phyloP scores from a whole-genome alignment of 2,888 invertebrate species.

The Melitaea athalia region DNA sequence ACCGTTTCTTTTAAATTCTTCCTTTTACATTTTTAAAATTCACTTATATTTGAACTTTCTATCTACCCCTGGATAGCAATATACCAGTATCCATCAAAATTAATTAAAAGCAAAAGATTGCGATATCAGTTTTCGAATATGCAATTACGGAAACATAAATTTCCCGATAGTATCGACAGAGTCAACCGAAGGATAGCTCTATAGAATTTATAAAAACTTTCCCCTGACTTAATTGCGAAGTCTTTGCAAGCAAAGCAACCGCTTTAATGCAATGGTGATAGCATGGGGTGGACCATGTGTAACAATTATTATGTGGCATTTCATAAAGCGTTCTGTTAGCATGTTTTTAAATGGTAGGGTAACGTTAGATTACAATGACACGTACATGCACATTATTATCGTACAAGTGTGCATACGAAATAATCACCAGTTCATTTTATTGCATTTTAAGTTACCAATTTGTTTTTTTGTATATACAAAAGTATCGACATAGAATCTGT shows the following conservation, averaged over 20 bases:
- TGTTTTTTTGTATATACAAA: too few relatives aligned
- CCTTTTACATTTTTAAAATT: neutral
- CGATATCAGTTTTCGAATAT: slow-evolving; percentile 15
- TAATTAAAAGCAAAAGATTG: slow-evolving; percentile 12
- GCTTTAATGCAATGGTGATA: slow-evolving; percentile 37
- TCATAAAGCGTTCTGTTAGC: slow-evolving; percentile 28
- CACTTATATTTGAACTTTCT: neutral
- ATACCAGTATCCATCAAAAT: slow-evolving; percentile 4
- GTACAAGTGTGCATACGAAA: slow-evolving; percentile 9
- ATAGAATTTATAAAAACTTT: slow-evolving; percentile 29
- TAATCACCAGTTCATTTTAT: slow-evolving; percentile 12
- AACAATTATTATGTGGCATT: slow-evolving; percentile 34
- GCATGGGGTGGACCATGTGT: slow-evolving; percentile 33
- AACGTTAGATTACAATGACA: slow-evolving; percentile 17
- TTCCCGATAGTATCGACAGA: slow-evolving; percentile 27
- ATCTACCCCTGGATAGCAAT: neutral
- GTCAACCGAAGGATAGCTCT: slow-evolving; percentile 22
- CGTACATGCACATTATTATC: slow-evolving; percentile 16
- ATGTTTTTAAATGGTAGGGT: slow-evolving; percentile 29
- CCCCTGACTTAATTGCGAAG: slow-evolving; percentile 29
- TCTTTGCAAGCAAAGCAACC: slow-evolving; percentile 34
- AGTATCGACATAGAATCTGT: neutral
- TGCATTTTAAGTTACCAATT: neutral
- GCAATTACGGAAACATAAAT: slow-evolving; percentile 32
- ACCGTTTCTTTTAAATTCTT: neutral